phyloP scores from a whole-genome alignment of 2,888 invertebrate species.

The Epinotia ramella region DNA sequence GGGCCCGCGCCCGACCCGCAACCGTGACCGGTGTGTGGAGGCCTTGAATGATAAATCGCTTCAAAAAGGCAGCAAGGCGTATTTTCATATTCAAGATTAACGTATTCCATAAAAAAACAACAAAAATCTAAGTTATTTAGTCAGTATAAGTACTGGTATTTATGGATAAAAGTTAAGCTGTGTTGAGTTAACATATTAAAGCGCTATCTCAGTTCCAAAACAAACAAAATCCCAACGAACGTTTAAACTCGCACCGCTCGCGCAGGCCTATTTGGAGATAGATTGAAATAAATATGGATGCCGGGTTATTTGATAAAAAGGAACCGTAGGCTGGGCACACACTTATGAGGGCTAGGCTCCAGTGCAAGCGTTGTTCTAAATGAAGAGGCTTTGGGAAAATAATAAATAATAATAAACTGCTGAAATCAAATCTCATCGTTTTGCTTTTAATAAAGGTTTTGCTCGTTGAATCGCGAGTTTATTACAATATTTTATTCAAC shows the following conservation, averaged over 20 bases:
- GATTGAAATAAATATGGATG: constrained; percentile 67
- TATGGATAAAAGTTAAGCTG: constrained; percentile 3
- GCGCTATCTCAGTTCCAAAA: constrained; percentile 21
- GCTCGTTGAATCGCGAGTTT: too few species aligned
- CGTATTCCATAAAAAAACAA: neutral
- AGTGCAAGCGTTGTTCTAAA: constrained; percentile 42
- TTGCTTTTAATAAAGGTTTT: too few species aligned
- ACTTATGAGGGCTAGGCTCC: constrained; percentile 44
- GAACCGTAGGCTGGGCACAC: constrained; percentile 50
- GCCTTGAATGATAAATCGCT: too few species aligned
- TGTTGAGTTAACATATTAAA: constrained; percentile 6
- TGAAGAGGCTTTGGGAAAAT: neutral
- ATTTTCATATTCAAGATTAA: too few species aligned
- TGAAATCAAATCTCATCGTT: neutral
- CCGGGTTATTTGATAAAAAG: constrained; percentile 61
- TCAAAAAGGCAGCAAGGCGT: too few species aligned
- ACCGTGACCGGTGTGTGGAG: too few species aligned
- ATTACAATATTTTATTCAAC: too few species aligned
- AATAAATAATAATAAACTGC: neutral
- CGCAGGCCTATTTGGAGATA: constrained; percentile 53
- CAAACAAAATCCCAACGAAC: constrained; percentile 20
- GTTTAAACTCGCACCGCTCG: constrained; percentile 30
- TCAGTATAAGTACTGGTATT: neutral
- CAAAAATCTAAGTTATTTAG: neutral
- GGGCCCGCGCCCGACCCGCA: too few species aligned